These are phyloP conservation scores for Rhegmatorhina hoffmannsi DNA, from an alignment of 2,113 vertebrate species.

Conservation along the genomic window DNA sequence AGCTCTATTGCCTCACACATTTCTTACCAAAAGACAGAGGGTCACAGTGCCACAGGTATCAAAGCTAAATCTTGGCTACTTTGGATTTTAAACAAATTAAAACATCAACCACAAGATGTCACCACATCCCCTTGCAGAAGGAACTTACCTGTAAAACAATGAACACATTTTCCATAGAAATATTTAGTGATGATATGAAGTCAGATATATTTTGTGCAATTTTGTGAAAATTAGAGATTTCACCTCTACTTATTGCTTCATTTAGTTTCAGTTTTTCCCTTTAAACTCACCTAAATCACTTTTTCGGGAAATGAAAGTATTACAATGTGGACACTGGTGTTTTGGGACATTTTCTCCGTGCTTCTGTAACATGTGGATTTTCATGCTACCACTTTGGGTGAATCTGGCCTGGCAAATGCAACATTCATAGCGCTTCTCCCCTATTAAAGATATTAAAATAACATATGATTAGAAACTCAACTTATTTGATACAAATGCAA, in stretches of 20 bases:
- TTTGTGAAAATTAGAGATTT: not conserved
- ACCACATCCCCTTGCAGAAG: constrained; percentile 9
- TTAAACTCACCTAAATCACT: constrained; percentile 73
- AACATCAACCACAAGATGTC: constrained; percentile 66
- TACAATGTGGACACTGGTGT: constrained; percentile 66
- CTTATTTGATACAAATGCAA: not conserved
- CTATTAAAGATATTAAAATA: constrained; percentile 4
- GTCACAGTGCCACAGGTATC: not conserved
- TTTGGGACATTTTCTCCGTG: constrained; percentile 71
- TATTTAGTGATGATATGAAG: not conserved
- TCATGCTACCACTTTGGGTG: constrained; percentile 74
- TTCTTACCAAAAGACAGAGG: not conserved
- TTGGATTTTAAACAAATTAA: not conserved
- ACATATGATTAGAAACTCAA: not conserved
- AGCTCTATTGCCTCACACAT: not conserved
- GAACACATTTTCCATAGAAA: not conserved
- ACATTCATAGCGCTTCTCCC: constrained; percentile 75
- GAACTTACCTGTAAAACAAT: not conserved
- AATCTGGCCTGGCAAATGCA: constrained; percentile 67
- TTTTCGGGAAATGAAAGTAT: constrained; percentile 53
- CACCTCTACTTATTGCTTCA: not conserved
- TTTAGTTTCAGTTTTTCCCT: not conserved
- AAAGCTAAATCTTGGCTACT: not conserved
- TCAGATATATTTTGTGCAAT: not conserved
- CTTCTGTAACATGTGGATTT: constrained; percentile 69